Conservation (phyloP, 2,113 vertebrate species). For the Balaenoptera acutorostrata region DNA sequence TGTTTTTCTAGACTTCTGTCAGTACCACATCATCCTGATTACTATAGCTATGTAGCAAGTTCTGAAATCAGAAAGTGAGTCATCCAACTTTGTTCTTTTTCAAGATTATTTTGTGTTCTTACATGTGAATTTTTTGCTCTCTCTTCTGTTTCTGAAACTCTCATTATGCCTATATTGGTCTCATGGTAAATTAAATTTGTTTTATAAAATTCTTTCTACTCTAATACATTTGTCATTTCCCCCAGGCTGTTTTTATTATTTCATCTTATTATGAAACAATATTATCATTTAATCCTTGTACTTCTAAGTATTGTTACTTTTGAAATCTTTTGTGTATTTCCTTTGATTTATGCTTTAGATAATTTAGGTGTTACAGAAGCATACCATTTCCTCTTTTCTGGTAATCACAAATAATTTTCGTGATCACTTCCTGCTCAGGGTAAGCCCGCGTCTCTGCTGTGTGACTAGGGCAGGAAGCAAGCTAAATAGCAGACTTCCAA, state of each 20-base stretch:
- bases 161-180: neutral
- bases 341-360: neutral
- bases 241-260: neutral
- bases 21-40: neutral
- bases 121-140: neutral
- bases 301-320: neutral
- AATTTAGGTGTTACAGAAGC: neutral
- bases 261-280: neutral
- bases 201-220: neutral
- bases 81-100: neutral
- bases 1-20: neutral
- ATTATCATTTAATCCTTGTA: neutral
- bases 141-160: neutral
- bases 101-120: neutral
- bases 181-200: neutral
- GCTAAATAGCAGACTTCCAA: neutral
- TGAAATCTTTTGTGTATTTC: neutral
- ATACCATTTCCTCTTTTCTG: neutral
- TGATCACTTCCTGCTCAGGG: neutral
- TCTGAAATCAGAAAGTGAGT: neutral
- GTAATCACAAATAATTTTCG: neutral
- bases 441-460: neutral
- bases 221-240: neutral
- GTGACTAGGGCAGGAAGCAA: neutral
- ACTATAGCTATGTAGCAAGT: neutral